Evolutionary conservation across 1,140 invertebrate genomes (phyloP).

Genomic region (Drosophila lacertosa): DNA sequence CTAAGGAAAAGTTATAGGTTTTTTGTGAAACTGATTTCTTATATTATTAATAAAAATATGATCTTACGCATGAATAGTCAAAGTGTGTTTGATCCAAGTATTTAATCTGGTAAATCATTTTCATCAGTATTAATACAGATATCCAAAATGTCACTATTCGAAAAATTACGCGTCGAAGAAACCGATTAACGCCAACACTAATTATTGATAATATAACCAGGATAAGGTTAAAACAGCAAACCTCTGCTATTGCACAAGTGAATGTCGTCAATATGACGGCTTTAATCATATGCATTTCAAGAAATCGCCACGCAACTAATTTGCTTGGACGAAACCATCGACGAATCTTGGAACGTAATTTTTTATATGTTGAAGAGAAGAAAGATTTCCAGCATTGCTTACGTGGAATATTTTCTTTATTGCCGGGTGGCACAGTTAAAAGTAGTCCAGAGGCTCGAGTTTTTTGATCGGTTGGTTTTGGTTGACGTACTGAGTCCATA

Average conservation of each 20-base stretch:
- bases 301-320: conserved; percentile 88
- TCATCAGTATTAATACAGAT: conserved; percentile 92
- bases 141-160: conserved; percentile 91
- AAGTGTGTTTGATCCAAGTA: conserved; percentile 90
- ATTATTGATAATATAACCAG: conserved; percentile 91
- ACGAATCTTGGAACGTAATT: conserved; percentile 12
- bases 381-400: conserved; percentile 44
- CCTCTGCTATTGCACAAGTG: conserved; percentile 76
- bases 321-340: conserved; percentile 60
- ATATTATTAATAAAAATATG: neutral
- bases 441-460: neutral
- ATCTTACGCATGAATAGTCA: conserved; percentile 56
- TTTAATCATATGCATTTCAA: conserved; percentile 97
- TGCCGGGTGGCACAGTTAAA: neutral
- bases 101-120: conserved; percentile 98
- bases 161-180: conserved; percentile 89
- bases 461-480: conserved; percentile 14
- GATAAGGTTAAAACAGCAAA: conserved; percentile 86
- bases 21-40: neutral
- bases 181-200: conserved; percentile 88
- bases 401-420: neutral
- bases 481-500: conserved; percentile 60
- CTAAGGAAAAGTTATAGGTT: conserved; percentile 8
- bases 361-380: conserved; percentile 24
- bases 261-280: conserved; percentile 91